Percentiles rank a stretch among this genome's conserved stretches.
Conservation (phyloP, 2,888 invertebrate species). For the Polia nebulosa region DNA sequence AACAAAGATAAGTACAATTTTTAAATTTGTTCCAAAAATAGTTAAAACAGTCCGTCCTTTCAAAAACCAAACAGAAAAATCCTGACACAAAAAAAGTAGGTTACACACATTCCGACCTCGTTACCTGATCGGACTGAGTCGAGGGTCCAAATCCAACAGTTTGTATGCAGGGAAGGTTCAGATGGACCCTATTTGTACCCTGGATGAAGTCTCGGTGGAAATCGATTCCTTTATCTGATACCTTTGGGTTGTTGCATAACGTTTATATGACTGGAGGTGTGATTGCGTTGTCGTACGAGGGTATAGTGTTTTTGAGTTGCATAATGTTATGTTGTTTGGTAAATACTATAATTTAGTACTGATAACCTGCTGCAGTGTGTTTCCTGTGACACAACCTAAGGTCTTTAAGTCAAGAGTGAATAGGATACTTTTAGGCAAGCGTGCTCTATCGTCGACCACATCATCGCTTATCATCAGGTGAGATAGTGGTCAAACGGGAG, state of each 20-base stretch:
- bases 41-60: too few relatives aligned
- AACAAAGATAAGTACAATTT: not conserved
- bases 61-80: slow-evolving; percentile 22
- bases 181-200: slow-evolving; percentile 74
- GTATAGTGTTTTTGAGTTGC: not conserved
- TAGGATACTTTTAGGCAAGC: too few relatives aligned
- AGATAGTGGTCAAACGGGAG: too few relatives aligned
- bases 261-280: slow-evolving; percentile 45
- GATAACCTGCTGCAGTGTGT: too few relatives aligned
- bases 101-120: slow-evolving; percentile 61
- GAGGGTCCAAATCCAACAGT: slow-evolving; percentile 70
- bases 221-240: slow-evolving; percentile 71
- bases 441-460: too few relatives aligned
- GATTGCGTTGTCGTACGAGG: slow-evolving; percentile 31
- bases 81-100: slow-evolving; percentile 21
- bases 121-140: slow-evolving; percentile 62
- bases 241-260: slow-evolving; percentile 59
- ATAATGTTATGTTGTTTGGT: not conserved
- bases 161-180: slow-evolving; percentile 72
- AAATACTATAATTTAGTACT: not conserved
- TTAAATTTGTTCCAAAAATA: not conserved
- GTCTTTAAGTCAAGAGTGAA: too few relatives aligned
- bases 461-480: too few relatives aligned
- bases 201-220: slow-evolving; percentile 65
- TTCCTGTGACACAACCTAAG: too few relatives aligned